Evolutionary conservation across 2,113 vertebrate genomes (phyloP), one percentile per base, ranked within the genome.

Genomic region (Turnix velox): DNA sequence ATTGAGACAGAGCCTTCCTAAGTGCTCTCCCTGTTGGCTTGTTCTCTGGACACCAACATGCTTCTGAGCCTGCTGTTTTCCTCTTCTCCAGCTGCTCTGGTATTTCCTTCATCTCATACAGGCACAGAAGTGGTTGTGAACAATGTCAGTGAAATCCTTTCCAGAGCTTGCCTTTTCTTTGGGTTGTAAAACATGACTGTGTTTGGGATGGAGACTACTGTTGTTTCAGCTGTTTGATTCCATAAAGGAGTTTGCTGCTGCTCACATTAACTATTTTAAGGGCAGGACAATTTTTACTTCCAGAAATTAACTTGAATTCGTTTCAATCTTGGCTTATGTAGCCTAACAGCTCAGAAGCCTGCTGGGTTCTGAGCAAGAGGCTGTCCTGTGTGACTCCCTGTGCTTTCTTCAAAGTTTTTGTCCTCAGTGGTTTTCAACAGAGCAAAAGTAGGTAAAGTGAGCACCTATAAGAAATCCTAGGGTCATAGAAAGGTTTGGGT

Each of bases 21-120:
- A 84, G 40, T 33, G 20, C n/a, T 73, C 28, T 58, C 43, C 68
- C 55, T 72, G 17, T 57, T 84, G 66, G 37, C 66, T 82, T 62
- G 52, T 91, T 80, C 84, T 84, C 93, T 89, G 89, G 77, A 82
- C 57, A 52, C 52, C 51, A 57, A 57, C 31, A 45, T 61, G 52
- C 58, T 79, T 75, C 77, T 54, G 62, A 89, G 54, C 59, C 52
- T 89, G 69, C 49, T 75, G 28, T 68, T 96, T 93, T 82, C 51
- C 73, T 84, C 68, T 87, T 77, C 39, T 92, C 37, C 27, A 33
- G 30, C 31, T 89, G 66, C 62, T 94, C 81, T 91, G 84, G 49
- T 65, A 89, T 88, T 79, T 91, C 40, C 91, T 88, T 89, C 74
- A 65, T 42, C 69, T 77, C 57, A 74, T 48, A 27, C 33, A 65